Conservation (phyloP, 2,113 vertebrate genomes). For the Myodes glareolus region DNA sequence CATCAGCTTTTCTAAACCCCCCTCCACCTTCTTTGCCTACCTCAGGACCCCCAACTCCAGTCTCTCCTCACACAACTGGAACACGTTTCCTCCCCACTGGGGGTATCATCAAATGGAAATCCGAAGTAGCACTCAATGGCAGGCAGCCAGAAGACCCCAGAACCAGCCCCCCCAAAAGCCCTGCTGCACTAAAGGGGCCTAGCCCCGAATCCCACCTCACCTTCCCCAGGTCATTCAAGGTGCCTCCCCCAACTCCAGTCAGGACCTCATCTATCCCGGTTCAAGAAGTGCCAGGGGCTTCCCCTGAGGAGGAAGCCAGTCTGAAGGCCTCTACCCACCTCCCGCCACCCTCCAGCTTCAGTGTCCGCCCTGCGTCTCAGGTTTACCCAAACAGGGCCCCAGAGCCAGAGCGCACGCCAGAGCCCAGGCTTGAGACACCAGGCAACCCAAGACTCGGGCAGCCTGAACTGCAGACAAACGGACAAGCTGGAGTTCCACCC, state of each 20-base stretch:
- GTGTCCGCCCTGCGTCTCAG: slow-evolving; percentile 68
- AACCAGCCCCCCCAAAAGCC: background rate
- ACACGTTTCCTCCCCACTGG: background rate
- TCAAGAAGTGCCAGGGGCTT: slow-evolving; percentile 67
- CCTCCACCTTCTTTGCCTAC: slow-evolving; percentile 45
- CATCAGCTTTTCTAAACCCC: background rate
- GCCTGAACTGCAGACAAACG: background rate
- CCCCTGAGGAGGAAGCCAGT: slow-evolving; percentile 28
- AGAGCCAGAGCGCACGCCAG: background rate
- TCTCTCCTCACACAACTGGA: background rate
- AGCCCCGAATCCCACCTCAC: slow-evolving; percentile 83
- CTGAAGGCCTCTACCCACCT: slow-evolving; percentile 75
- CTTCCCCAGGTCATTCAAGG: slow-evolving; percentile 86
- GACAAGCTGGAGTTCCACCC: slow-evolving; percentile 11
- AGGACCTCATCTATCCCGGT: slow-evolving; percentile 86
- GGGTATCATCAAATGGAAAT: slow-evolving; percentile 86
- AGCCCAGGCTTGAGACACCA: background rate
- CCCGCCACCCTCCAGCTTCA: slow-evolving; percentile 81
- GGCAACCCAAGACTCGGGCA: slow-evolving; percentile 38
- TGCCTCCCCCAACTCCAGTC: slow-evolving; percentile 85
- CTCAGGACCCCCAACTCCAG: slow-evolving; percentile 65
- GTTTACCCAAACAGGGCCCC: background rate
- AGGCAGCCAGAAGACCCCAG: slow-evolving; percentile 80
- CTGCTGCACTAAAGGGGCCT: slow-evolving; percentile 65
- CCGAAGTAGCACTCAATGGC: slow-evolving; percentile 81